These are phyloP conservation scores for Lumbricus terrestris DNA, from an alignment of 2,888 invertebrate species.

Conservation along the genomic window DNA sequence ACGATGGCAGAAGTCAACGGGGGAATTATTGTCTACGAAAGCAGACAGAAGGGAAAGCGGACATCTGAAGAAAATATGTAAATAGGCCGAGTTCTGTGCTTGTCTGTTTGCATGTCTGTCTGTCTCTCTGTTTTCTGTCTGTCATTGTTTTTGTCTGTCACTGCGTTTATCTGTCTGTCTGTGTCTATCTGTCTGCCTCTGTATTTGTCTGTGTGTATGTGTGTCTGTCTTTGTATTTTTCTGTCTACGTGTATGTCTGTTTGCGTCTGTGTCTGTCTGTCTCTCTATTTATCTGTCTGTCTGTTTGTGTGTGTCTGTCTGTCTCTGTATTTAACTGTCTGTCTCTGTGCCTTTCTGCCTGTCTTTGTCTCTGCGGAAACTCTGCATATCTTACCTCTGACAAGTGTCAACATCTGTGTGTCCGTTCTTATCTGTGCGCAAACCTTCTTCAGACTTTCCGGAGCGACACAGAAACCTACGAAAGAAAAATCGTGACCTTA, in stretches of 20 bases:
- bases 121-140: background rate
- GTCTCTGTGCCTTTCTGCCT: too few species aligned
- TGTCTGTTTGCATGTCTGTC: too few species aligned
- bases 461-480: constrained; percentile 32
- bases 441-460: constrained; percentile 28
- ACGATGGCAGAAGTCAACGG: too few species aligned
- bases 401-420: constrained; percentile 32
- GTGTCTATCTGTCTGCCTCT: too few species aligned
- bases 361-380: too few species aligned
- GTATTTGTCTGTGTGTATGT: too few species aligned
- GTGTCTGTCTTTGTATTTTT: too few species aligned
- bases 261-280: too few species aligned
- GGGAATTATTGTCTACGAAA: background rate
- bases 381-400: constrained; percentile 32
- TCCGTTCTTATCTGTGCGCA: constrained; percentile 36
- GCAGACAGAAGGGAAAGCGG: background rate
- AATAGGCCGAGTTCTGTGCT: too few species aligned
- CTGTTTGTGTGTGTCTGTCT: background rate
- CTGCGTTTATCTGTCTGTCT: background rate
- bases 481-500: background rate
- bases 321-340: too few species aligned
- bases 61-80: background rate
- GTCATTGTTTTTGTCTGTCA: background rate
- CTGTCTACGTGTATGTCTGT: too few species aligned
- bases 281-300: too few species aligned